Base-by-base conservation (phyloP, 2,113 vertebrate species). In the Chaetodon trifascialis region DNA sequence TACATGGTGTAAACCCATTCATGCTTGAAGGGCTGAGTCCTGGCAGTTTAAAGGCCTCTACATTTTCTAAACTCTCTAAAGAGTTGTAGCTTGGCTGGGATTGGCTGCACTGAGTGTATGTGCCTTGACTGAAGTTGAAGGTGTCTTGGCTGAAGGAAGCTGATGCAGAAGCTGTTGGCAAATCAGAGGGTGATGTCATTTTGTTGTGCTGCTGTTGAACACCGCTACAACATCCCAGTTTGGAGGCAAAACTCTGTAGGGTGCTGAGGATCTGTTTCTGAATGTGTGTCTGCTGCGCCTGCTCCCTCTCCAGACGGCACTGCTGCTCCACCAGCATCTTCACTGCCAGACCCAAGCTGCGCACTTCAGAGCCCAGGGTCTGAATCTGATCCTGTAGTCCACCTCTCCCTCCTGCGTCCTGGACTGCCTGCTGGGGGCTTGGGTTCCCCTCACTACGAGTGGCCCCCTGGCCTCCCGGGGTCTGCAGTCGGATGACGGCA, bases 201-300 rank as follows among this genome's bases (percentile, higher is more conserved):
- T 91, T 93, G 84, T 47, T 85, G 67, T 86, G 0, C 47, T 87
- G 90, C 17, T 88, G 90, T 1, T 80, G 90, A 36, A 86, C 75
- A 79, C 81, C 75, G 65, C 86, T 82, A 83, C 92, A 90, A 2
- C 76, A 75, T 44, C 80, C 89, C 10, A 94, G 16, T 0, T 94
- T 94, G 70, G 94, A 89, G 56, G 94, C 86, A 1, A 97, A 86
- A 79, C 87, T 94, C 91, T 97, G 97, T 38, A 97, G 93, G 0
- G 93, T 95, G 91, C 91, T 84, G 71, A 97, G 94, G 83, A 97
- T 94, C 89, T 97, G 96, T 74, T 95, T 96, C 91, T 97, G 97
- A 83, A 97, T 92, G 49, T 92, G 93, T 3, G 96, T 97, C 90
- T 97, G 96, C 68, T 96, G 95, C 5, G 80, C 89, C 87, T 97